phyloP scores from a whole-genome alignment of 2,113 vertebrate genomes.

The Casuarius casuarius region DNA sequence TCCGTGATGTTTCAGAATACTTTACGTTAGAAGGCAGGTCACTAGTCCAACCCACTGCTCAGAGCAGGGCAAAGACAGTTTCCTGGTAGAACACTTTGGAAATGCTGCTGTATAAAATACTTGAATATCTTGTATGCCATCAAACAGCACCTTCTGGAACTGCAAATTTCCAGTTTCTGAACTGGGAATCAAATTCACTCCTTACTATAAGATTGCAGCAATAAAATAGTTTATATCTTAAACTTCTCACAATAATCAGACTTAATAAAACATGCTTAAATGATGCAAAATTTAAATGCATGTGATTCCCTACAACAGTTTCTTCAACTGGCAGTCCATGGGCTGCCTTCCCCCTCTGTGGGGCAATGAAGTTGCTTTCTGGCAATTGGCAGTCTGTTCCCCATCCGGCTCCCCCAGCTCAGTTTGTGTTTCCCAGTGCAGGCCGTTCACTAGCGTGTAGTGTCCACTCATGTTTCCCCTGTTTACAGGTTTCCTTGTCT shows the following conservation, averaged over 20 bases:
- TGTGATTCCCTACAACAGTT: not conserved
- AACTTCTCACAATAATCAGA: not conserved
- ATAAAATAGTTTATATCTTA: not conserved
- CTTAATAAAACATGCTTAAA: not conserved
- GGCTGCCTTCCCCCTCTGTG: not conserved
- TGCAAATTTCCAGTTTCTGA: not conserved
- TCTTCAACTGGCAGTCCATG: not conserved
- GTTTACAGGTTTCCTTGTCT: not conserved
- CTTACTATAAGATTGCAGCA: not conserved
- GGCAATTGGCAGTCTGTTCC: not conserved
- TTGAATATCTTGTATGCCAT: not conserved
- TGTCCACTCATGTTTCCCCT: not conserved
- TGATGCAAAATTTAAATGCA: not conserved
- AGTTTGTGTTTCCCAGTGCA: not conserved
- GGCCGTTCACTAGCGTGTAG: not conserved
- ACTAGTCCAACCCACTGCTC: not conserved
- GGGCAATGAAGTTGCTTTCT: not conserved
- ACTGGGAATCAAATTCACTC: not conserved
- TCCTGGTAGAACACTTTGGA: not conserved
- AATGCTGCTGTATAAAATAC: not conserved
- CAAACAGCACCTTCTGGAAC: not conserved
- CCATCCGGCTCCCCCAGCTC: not conserved
- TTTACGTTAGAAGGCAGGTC: not conserved
- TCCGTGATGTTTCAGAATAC: not conserved
- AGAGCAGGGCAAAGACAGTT: not conserved